These are phyloP conservation scores for Balearica regulorum DNA, from an alignment of 2,797 vertebrate species.

Conservation along the genomic window DNA sequence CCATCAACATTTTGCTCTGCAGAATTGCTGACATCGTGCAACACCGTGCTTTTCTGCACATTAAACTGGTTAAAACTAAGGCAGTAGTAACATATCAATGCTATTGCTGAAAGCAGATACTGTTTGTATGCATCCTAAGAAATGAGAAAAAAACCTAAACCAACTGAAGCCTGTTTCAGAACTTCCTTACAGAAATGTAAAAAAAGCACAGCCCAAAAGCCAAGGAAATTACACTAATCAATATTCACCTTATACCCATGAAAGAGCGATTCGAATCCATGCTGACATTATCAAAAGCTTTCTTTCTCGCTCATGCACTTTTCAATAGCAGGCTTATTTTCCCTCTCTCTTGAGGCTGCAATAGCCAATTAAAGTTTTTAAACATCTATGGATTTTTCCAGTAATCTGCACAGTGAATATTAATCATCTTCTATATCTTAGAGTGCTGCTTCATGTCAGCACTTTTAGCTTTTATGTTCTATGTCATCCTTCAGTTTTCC, in stretches of 20 bases:
- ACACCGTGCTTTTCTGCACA: neutral
- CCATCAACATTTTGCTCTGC: conserved; percentile 20
- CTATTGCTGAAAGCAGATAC: neutral
- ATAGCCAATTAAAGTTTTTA: conserved; percentile 31
- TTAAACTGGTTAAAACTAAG: conserved; percentile 12
- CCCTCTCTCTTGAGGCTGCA: neutral
- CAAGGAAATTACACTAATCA: neutral
- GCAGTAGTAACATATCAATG: neutral
- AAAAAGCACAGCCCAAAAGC: neutral
- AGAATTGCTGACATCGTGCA: neutral
- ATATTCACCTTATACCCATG: neutral
- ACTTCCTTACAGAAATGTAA: neutral
- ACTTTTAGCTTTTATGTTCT: neutral
- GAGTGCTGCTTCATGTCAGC: neutral
- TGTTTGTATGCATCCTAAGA: neutral
- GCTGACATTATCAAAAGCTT: conserved; percentile 22
- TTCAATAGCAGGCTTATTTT: conserved; percentile 16
- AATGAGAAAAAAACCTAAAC: neutral
- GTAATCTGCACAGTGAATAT: neutral
- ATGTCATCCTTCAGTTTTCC: neutral
- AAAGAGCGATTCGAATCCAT: neutral
- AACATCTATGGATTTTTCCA: neutral
- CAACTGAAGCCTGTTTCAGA: neutral
- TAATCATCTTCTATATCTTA: neutral
- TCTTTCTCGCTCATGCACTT: neutral